Conservation (phyloP, 2,113 vertebrate species). For the Gymnogyps californianus region DNA sequence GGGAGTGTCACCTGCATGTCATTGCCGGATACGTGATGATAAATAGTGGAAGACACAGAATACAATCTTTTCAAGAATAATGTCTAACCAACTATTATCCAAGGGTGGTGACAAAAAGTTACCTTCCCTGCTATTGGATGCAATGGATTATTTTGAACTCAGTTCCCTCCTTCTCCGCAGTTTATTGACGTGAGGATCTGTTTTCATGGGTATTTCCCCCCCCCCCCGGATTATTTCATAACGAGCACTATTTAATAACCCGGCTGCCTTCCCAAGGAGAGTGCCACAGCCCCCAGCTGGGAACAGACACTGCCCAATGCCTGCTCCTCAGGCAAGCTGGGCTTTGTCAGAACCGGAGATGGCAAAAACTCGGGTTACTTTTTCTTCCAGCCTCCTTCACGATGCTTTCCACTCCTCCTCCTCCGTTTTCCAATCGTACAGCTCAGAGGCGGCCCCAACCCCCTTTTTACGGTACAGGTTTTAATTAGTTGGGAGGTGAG, state of each 20-base stretch:
- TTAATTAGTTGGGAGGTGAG: background rate
- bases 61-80: background rate
- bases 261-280: background rate
- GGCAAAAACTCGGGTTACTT: background rate
- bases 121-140: background rate
- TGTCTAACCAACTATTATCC: background rate
- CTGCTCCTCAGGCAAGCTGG: background rate
- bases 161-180: accelerated
- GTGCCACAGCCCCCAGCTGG: background rate
- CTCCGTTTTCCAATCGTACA: background rate
- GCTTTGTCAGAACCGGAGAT: background rate
- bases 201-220: background rate
- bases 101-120: background rate
- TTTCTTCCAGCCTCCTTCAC: background rate
- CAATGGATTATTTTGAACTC: background rate
- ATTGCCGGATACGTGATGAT: too few species aligned
- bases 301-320: background rate
- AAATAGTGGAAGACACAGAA: background rate
- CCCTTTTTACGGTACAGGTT: background rate
- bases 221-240: background rate
- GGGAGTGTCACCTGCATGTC: accelerated
- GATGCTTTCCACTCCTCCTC: background rate
- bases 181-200: background rate
- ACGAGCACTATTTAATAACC: background rate
- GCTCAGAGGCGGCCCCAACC: background rate